Percentiles rank a stretch among this genome's conserved stretches.
Evolutionary conservation across 1,140 invertebrate species (phyloP).

Genomic region (Drosophila murphyi): DNA sequence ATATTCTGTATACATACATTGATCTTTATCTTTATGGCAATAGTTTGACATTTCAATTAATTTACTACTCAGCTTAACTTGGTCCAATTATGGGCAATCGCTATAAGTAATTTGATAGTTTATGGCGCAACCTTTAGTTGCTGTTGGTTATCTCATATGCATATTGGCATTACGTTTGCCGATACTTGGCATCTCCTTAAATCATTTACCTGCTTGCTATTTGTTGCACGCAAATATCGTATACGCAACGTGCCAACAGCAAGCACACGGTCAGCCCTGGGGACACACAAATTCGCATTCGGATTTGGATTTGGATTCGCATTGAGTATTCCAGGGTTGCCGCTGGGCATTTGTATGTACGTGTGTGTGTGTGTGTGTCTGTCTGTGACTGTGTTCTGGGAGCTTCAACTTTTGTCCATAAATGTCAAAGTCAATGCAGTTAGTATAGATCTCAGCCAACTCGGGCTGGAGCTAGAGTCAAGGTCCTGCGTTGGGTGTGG

Average conservation of each 20-base stretch:
- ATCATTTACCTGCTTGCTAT: slow-evolving; percentile 21
- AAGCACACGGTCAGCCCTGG: slow-evolving; percentile 1
- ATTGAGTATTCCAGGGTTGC: slow-evolving; percentile 38
- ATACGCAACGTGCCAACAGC: slow-evolving; percentile 32
- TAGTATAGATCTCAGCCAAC: slow-evolving; percentile 44
- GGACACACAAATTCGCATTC: slow-evolving; percentile 23
- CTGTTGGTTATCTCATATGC: slow-evolving; percentile 6
- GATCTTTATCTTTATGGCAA: slow-evolving; percentile 8
- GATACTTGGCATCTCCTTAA: slow-evolving; percentile 7
- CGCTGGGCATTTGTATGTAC: neutral
- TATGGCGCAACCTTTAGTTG: slow-evolving; percentile 9
- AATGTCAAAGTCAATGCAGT: slow-evolving; percentile 81
- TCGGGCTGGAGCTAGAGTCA: slow-evolving; percentile 42
- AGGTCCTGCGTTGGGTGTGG: slow-evolving; percentile 31
- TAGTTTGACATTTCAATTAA: slow-evolving; percentile 12
- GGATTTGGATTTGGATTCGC: slow-evolving; percentile 23
- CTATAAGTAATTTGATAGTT: slow-evolving; percentile 14
- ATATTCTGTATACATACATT: neutral
- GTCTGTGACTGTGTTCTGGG: neutral
- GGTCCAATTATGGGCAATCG: neutral
- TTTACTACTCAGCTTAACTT: slow-evolving; percentile 2
- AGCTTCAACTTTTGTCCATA: slow-evolving; percentile 45
- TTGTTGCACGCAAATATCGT: slow-evolving; percentile 41
- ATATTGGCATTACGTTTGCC: slow-evolving; percentile 35
- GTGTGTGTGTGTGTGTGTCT: neutral